Evolutionary conservation across 2,888 invertebrate genomes (phyloP).

Genomic region (Lepidochitona cinerea): DNA sequence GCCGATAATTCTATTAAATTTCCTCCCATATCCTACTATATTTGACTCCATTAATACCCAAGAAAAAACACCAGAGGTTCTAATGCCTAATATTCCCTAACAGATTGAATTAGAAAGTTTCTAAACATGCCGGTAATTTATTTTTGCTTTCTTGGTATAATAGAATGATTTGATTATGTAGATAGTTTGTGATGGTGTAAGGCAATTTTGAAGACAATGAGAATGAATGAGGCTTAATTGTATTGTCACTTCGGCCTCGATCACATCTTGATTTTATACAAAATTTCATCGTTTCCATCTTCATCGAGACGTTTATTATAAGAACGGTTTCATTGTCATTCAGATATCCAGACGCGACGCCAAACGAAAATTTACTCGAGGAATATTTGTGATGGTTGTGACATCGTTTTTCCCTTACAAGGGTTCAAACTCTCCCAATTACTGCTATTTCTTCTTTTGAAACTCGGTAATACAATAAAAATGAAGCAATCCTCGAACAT

Average conservation of each 20-base stretch:
- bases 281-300: no score
- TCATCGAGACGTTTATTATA: no score
- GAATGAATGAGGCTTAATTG: not conserved
- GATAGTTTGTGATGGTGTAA: slow-evolving; percentile 3
- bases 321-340: no score
- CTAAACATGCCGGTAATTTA: slow-evolving; percentile 8
- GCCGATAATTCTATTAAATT: slow-evolving; percentile 4
- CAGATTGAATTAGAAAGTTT: slow-evolving; percentile 2
- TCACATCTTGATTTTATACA: no score
- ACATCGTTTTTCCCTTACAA: no score
- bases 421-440: no score
- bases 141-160: slow-evolving; percentile 5
- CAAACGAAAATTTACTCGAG: no score
- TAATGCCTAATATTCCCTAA: not conserved
- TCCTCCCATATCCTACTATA: slow-evolving; percentile 1
- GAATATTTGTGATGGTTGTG: no score
- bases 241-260: not conserved
- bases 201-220: slow-evolving; percentile 3
- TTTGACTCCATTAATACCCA: not conserved
- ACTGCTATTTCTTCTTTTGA: no score
- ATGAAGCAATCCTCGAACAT: no score
- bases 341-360: no score
- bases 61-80: not conserved
- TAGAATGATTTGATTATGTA: slow-evolving; percentile 5
- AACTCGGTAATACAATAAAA: no score